phyloP scores from a whole-genome alignment of 1,140 invertebrate genomes.

The Solenopsis fugax region DNA sequence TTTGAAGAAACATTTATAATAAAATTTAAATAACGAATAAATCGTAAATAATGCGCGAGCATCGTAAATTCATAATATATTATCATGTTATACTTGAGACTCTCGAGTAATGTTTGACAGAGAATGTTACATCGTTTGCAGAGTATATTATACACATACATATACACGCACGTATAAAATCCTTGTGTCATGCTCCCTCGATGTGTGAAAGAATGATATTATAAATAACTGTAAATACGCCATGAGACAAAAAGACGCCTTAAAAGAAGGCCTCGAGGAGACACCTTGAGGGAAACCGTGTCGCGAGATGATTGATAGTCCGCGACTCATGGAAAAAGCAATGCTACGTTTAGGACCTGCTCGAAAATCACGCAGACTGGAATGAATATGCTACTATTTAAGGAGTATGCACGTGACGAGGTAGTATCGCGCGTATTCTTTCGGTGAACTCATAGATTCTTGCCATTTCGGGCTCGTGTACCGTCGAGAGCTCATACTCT shows the following conservation, averaged over 20 bases:
- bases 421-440: conserved; percentile 71
- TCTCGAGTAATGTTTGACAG: conserved; percentile 76
- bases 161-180: neutral
- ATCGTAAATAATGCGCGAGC: conserved; percentile 2
- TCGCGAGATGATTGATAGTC: neutral
- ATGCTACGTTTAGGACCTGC: conserved; percentile 47
- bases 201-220: conserved; percentile 71
- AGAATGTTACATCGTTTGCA: conserved; percentile 71
- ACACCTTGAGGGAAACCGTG: neutral
- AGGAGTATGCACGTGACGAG: conserved; percentile 60
- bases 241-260: conserved; percentile 49
- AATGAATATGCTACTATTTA: conserved; percentile 63
- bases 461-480: conserved; percentile 74
- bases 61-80: conserved; percentile 70
- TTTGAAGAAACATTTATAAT: neutral
- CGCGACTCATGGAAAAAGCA: conserved; percentile 32
- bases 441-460: conserved; percentile 70
- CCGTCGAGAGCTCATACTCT: conserved; percentile 10
- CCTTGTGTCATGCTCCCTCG: conserved; percentile 42
- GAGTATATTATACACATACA: conserved; percentile 59
- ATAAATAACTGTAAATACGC: conserved; percentile 82
- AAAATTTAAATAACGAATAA: neutral
- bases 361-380: conserved; percentile 45
- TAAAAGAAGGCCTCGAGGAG: conserved; percentile 49
- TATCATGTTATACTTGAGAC: conserved; percentile 71